These are phyloP conservation scores for Philypnodon macrostomus DNA, from an alignment of 2,797 vertebrate species.

Conservation along the genomic window DNA sequence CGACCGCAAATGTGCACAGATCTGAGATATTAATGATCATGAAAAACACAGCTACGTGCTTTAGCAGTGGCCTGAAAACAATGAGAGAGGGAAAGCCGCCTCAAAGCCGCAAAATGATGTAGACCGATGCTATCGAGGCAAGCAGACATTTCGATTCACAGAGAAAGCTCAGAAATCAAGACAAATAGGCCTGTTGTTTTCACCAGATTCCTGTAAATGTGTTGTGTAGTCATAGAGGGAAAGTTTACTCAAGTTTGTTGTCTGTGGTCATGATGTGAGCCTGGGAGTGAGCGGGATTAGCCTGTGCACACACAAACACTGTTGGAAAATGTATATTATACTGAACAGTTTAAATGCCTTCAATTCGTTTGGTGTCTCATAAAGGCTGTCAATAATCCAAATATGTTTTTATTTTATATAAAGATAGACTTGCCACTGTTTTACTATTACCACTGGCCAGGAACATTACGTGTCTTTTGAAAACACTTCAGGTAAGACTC, in stretches of 20 bases:
- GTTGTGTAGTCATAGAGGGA: constrained; percentile 29
- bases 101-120: constrained; percentile 31
- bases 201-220: constrained; percentile 35
- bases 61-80: constrained; percentile 38
- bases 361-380: no score
- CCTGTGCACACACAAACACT: no score
- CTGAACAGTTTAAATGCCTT: no score
- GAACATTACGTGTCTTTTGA: no score
- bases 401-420: no score
- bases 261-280: constrained; percentile 7
- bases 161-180: constrained; percentile 41
- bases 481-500: no score
- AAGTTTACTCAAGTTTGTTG: constrained; percentile 25
- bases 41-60: constrained; percentile 55
- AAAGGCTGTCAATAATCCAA: no score
- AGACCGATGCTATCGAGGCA: constrained; percentile 56
- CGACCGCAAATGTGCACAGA: constrained; percentile 59
- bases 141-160: constrained; percentile 49
- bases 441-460: no score
- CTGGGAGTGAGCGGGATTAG: not conserved
- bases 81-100: constrained; percentile 39
- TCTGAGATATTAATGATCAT: constrained; percentile 65
- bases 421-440: no score
- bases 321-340: no score
- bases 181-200: constrained; percentile 56